Conservation (phyloP, 2,888 invertebrate species). For the Rambutsinella grinnellia region DNA sequence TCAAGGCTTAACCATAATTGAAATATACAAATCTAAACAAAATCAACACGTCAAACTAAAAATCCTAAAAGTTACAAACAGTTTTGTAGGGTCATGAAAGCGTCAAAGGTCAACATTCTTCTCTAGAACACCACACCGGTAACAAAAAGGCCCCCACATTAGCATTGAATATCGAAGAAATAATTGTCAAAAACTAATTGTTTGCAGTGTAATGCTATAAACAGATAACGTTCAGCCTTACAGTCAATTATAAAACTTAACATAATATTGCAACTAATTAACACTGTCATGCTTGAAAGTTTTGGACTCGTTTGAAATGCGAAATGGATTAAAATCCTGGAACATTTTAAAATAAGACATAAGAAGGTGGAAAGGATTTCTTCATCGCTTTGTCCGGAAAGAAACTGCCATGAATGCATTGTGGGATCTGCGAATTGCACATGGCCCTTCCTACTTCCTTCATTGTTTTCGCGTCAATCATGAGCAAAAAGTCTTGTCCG, state of each 20-base stretch:
- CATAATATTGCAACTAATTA: background rate
- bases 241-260: background rate
- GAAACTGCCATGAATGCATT: constrained; percentile 67
- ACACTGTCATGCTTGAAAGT: too few relatives aligned
- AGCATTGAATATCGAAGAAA: too few relatives aligned
- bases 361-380: constrained; percentile 45
- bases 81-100: background rate
- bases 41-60: background rate
- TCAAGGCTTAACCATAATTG: background rate
- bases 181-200: too few relatives aligned
- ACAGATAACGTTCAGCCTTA: background rate
- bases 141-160: background rate
- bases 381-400: constrained; percentile 46
- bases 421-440: constrained; percentile 66
- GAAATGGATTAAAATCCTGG: too few relatives aligned
- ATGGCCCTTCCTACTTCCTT: constrained; percentile 69
- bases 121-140: background rate
- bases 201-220: too few relatives aligned
- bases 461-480: constrained; percentile 69
- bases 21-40: background rate
- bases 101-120: background rate
- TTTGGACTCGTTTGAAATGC: too few relatives aligned
- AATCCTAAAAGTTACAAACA: background rate
- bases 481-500: constrained; percentile 67
- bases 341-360: constrained; percentile 37